Percentiles rank a stretch among this genome's conserved stretches.
These are phyloP conservation scores for Orthosia cruda DNA, from an alignment of 2,888 invertebrate genomes.

Conservation along the genomic window DNA sequence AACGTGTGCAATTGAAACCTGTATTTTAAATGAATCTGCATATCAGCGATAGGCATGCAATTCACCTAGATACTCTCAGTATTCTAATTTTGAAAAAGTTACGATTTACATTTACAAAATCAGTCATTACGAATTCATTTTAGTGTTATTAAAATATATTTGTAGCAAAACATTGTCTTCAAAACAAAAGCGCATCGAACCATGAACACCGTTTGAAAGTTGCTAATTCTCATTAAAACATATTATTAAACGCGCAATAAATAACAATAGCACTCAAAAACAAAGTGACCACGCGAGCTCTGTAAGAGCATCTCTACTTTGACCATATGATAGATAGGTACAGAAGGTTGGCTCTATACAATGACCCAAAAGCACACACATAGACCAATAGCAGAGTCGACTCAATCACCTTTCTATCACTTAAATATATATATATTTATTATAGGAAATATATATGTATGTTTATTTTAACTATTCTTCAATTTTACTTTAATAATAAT, in stretches of 20 bases:
- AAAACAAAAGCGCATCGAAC: slow-evolving; percentile 3
- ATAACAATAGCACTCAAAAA: slow-evolving; percentile 22
- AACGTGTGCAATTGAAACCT: too few species aligned
- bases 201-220: background rate
- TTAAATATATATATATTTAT: too few species aligned
- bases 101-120: too few species aligned
- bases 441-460: too few species aligned
- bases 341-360: background rate
- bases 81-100: too few species aligned
- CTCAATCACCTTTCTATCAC: too few species aligned
- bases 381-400: too few species aligned
- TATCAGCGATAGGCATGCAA: too few species aligned
- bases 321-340: slow-evolving; percentile 20
- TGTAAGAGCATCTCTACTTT: slow-evolving; percentile 24
- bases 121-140: background rate
- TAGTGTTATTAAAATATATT: background rate
- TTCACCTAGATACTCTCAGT: too few species aligned
- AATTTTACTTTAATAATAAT: too few species aligned
- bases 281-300: slow-evolving; percentile 41
- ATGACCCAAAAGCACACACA: background rate
- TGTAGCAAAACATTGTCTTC: background rate
- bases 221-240: slow-evolving; percentile 15
- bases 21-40: too few species aligned
- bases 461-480: too few species aligned
- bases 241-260: slow-evolving; percentile 11